phyloP scores from a whole-genome alignment of 1,140 invertebrate species.

The Scaptomyza montana region DNA sequence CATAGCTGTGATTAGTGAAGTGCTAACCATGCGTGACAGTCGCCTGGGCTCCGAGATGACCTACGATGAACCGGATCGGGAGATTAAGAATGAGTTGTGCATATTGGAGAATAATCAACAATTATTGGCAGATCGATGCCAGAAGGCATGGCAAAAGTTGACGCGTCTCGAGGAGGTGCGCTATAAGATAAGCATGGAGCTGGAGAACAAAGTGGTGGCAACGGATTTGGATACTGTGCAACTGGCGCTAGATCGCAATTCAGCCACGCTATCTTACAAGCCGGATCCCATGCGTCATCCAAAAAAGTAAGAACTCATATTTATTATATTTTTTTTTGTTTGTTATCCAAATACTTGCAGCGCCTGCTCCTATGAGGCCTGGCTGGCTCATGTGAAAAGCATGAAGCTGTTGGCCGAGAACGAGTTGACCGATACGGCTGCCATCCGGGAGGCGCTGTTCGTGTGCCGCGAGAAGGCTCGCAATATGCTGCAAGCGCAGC shows the following conservation, averaged over 20 bases:
- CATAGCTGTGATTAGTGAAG: conserved; percentile 90
- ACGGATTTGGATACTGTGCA: conserved; percentile 92
- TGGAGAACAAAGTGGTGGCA: conserved; percentile 92
- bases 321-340: no score
- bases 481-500: conserved; percentile 91
- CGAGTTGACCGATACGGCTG: conserved; percentile 89
- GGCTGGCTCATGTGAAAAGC: conserved; percentile 91
- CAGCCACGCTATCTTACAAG: conserved; percentile 92
- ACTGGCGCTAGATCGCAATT: conserved; percentile 89
- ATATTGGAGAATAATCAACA: conserved; percentile 90
- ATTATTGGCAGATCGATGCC: conserved; percentile 88
- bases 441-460: conserved; percentile 90
- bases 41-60: conserved; percentile 91
- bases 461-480: conserved; percentile 89
- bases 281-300: conserved; percentile 90
- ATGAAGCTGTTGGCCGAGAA: conserved; percentile 90
- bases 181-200: conserved; percentile 90
- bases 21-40: conserved; percentile 91
- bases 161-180: conserved; percentile 91
- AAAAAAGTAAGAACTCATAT: conserved; percentile 83
- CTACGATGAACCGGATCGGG: conserved; percentile 91
- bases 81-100: conserved; percentile 92
- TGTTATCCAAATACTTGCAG: conserved; percentile 45
- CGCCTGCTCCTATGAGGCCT: conserved; percentile 89
- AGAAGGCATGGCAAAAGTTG: conserved; percentile 93